Evolutionary conservation across 1,140 invertebrate species (phyloP).

Genomic region (Augochlora pura): DNA sequence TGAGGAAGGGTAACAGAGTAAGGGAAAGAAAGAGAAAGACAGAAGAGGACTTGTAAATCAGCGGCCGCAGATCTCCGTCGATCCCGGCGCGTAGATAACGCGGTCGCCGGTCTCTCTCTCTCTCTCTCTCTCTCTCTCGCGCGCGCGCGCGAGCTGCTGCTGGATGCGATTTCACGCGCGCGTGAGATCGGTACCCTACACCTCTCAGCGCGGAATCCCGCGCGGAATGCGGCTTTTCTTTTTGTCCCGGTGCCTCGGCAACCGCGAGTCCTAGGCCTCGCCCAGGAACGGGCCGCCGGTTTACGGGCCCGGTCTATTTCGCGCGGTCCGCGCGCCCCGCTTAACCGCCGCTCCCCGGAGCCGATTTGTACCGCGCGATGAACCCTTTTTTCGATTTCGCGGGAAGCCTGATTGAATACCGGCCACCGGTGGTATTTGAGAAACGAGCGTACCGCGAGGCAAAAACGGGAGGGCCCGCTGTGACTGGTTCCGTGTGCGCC

Average conservation of each 20-base stretch:
- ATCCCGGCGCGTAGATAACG: conserved; percentile 49
- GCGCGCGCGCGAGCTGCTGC: not conserved
- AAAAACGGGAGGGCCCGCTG: conserved; percentile 6
- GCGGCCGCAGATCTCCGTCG: conserved; percentile 28
- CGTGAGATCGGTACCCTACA: conserved; percentile 57
- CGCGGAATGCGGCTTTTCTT: conserved; percentile 59
- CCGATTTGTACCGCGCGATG: conserved; percentile 44
- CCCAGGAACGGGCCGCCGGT: conserved; percentile 39
- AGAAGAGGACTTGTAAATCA: conserved; percentile 56
- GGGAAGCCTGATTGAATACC: conserved; percentile 15
- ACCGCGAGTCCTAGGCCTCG: conserved; percentile 46
- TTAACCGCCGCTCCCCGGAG: too few relatives aligned
- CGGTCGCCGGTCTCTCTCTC: not conserved
- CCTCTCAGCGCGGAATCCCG: conserved; percentile 53
- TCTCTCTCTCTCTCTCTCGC: too few relatives aligned
- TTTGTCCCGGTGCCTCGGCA: conserved; percentile 25
- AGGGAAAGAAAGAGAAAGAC: too few relatives aligned
- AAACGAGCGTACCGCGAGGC: conserved; percentile 16
- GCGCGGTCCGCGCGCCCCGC: not conserved
- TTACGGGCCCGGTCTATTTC: conserved; percentile 16
- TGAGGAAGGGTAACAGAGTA: too few relatives aligned
- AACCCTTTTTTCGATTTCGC: conserved; percentile 2
- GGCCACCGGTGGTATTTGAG: not conserved
- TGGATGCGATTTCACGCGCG: conserved; percentile 63
- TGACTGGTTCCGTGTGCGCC: too few relatives aligned